phyloP scores from a whole-genome alignment of 1,140 invertebrate genomes.

The Caenorhabditis latens region DNA sequence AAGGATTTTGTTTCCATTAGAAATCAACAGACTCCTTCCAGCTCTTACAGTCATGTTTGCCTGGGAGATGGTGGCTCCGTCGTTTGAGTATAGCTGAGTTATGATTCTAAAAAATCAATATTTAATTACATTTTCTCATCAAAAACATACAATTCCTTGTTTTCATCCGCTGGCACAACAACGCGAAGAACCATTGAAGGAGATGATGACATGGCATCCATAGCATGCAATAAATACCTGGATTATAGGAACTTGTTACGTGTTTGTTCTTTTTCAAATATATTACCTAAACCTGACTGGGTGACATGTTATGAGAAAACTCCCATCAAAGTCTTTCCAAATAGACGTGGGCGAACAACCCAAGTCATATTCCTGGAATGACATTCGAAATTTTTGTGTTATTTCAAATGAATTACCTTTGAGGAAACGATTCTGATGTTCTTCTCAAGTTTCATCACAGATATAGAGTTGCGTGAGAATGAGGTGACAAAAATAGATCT shows the following conservation, averaged over 20 bases:
- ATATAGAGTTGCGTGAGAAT: not conserved
- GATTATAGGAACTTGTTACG: too few relatives aligned
- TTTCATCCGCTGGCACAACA: not conserved
- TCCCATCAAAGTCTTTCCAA: conserved; percentile 35
- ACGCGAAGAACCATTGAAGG: conserved; percentile 10
- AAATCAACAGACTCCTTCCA: conserved; percentile 33
- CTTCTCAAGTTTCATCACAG: not conserved
- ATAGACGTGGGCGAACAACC: conserved; percentile 21
- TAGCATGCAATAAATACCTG: not conserved
- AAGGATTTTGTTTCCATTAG: conserved; percentile 1
- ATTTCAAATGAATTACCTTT: not conserved
- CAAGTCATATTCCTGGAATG: not conserved
- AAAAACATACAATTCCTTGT: not conserved
- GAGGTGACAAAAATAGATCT: conserved; percentile 9
- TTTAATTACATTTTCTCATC: not conserved
- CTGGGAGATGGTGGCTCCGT: not conserved
- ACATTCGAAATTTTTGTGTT: not conserved
- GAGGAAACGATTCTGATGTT: not conserved
- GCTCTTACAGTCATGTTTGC: conserved; percentile 46
- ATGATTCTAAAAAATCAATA: not conserved
- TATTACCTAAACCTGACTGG: not conserved
- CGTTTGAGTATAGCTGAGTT: conserved; percentile 21
- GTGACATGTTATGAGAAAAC: conserved; percentile 11
- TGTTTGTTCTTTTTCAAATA: too few relatives aligned
- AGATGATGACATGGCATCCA: not conserved